These are phyloP conservation scores for Mormyrops attenuatus DNA, from an alignment of 2,797 vertebrate species.

Conservation along the genomic window DNA sequence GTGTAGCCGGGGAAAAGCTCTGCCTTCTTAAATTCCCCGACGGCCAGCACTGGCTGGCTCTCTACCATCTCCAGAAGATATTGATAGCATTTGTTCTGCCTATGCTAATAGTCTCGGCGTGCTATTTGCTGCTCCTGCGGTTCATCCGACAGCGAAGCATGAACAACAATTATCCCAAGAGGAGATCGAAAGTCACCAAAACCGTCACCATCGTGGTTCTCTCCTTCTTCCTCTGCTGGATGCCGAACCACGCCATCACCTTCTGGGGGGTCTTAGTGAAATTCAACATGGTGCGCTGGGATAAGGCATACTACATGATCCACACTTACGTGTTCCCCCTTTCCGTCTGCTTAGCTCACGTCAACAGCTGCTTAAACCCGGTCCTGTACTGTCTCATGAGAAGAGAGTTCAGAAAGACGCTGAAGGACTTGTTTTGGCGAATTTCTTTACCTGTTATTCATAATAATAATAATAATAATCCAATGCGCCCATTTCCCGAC, in stretches of 20 bases:
- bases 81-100: conserved; percentile 69
- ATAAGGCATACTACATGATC: conserved; percentile 61
- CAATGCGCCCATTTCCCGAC: conserved; percentile 47
- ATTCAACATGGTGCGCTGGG: conserved; percentile 66
- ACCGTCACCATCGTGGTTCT: conserved; percentile 63
- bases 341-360: conserved; percentile 68
- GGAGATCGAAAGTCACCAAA: conserved; percentile 62
- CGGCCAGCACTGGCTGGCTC: conserved; percentile 65
- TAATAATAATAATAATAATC: conserved; percentile 45
- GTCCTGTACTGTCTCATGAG: conserved; percentile 70
- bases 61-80: conserved; percentile 74
- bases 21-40: conserved; percentile 69
- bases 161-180: conserved; percentile 23
- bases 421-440: conserved; percentile 59
- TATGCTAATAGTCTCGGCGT: conserved; percentile 61
- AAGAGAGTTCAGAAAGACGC: conserved; percentile 67
- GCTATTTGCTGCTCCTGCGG: conserved; percentile 63
- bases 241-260: conserved; percentile 68
- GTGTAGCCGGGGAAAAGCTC: conserved; percentile 67
- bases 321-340: conserved; percentile 72
- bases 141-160: conserved; percentile 47
- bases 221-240: conserved; percentile 67
- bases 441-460: conserved; percentile 41
- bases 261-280: conserved; percentile 75
- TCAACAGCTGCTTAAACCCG: conserved; percentile 72